These are phyloP conservation scores for Anoplopoma fimbria DNA, from an alignment of 2,113 vertebrate species.

Conservation along the genomic window DNA sequence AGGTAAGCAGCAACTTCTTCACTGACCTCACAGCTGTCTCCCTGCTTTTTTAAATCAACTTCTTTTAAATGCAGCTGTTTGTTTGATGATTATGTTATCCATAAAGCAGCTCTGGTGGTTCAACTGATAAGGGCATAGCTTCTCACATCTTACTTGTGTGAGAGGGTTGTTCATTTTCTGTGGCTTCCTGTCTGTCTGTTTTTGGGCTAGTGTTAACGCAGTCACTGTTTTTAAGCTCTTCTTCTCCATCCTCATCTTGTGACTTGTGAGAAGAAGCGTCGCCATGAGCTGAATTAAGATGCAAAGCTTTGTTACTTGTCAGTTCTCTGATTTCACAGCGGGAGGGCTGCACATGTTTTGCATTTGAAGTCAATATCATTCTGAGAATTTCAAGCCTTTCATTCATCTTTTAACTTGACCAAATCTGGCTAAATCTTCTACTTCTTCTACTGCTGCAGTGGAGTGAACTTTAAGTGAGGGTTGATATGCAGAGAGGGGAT, in stretches of 20 bases:
- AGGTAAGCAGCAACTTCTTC: conserved; percentile 59
- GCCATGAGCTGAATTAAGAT: background rate
- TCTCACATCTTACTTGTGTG: background rate
- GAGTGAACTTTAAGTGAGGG: background rate
- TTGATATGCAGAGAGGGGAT: background rate
- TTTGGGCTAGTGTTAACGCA: background rate
- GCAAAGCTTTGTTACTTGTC: conserved; percentile 1
- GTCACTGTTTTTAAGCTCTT: background rate
- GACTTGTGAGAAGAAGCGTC: background rate
- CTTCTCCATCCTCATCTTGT: background rate
- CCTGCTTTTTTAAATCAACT: background rate
- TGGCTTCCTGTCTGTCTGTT: background rate
- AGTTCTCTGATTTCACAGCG: conserved; percentile 13
- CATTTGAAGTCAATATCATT: background rate
- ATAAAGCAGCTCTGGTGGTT: background rate
- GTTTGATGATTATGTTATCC: no score
- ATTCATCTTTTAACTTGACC: background rate
- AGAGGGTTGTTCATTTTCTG: background rate
- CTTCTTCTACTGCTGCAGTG: background rate
- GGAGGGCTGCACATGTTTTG: background rate
- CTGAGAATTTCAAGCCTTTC: background rate
- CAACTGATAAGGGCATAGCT: background rate
- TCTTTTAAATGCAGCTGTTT: background rate
- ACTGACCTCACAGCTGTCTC: background rate
- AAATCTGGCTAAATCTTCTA: background rate